These are phyloP conservation scores for Aramus guarauna DNA, from an alignment of 2,113 vertebrate genomes.

Conservation along the genomic window DNA sequence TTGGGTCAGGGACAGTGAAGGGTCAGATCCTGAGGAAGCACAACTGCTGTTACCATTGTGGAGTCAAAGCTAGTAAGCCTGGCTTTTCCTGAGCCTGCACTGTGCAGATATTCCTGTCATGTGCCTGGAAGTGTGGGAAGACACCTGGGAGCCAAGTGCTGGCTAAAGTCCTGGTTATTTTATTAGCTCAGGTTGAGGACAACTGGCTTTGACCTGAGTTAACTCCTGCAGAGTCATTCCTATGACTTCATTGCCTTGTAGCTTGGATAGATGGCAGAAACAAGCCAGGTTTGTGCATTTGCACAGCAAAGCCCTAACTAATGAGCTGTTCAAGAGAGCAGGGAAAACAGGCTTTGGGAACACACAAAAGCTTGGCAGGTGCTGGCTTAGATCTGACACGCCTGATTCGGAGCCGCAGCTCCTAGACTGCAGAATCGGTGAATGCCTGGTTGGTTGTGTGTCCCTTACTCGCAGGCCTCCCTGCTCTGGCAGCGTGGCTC, in stretches of 20 bases:
- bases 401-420: not conserved
- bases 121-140: not conserved
- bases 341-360: not conserved
- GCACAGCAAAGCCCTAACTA: not conserved
- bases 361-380: not conserved
- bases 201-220: not conserved
- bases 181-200: not conserved
- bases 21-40: not conserved
- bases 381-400: not conserved
- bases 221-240: not conserved
- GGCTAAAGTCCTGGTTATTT: not conserved
- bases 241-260: not conserved
- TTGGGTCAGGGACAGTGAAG: not conserved
- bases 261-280: not conserved
- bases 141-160: not conserved
- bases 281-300: not conserved
- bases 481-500: not conserved
- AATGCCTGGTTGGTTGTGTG: not conserved
- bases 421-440: not conserved
- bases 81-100: not conserved
- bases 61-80: not conserved
- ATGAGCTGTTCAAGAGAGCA: not conserved
- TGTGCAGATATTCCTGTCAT: not conserved
- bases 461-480: not conserved
- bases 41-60: accelerated